Conservation (phyloP, 2,888 invertebrate genomes). For the Mesochorus sp. region DNA sequence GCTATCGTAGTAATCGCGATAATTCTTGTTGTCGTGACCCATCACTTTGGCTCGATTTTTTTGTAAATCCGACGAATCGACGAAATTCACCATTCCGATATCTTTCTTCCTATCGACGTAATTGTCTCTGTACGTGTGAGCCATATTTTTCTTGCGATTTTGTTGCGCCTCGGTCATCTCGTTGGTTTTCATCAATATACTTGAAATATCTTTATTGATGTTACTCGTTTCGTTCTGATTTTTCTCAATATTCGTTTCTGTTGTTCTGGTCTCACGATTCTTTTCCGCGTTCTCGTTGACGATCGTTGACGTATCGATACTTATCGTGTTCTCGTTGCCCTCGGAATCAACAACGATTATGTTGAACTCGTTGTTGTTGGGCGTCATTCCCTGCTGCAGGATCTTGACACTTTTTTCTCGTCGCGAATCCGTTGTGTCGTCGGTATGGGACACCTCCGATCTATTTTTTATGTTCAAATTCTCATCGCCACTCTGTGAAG, state of each 20-base stretch:
- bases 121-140: slow-evolving; percentile 49
- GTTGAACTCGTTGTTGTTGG: slow-evolving; percentile 72
- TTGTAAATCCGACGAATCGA: slow-evolving; percentile 60
- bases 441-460: too few relatives aligned
- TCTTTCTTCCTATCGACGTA: background rate
- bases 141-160: slow-evolving; percentile 71
- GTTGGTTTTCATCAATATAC: background rate
- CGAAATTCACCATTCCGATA: slow-evolving; percentile 46
- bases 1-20: slow-evolving; percentile 40
- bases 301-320: slow-evolving; percentile 68
- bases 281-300: slow-evolving; percentile 38
- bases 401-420: too few relatives aligned
- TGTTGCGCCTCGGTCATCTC: slow-evolving; percentile 66
- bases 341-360: slow-evolving; percentile 76
- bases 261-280: slow-evolving; percentile 55
- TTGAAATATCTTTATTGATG: background rate
- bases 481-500: slow-evolving; percentile 1
- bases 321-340: slow-evolving; percentile 81
- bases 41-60: slow-evolving; percentile 62
- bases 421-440: slow-evolving; percentile 85
- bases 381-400: slow-evolving; percentile 83
- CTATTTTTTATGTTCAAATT: slow-evolving; percentile 2
- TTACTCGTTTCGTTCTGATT: background rate
- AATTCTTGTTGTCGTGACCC: slow-evolving; percentile 60
- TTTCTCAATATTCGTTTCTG: background rate